Evolutionary conservation across 2,888 invertebrate genomes (phyloP).

Genomic region (Aromia moschata): DNA sequence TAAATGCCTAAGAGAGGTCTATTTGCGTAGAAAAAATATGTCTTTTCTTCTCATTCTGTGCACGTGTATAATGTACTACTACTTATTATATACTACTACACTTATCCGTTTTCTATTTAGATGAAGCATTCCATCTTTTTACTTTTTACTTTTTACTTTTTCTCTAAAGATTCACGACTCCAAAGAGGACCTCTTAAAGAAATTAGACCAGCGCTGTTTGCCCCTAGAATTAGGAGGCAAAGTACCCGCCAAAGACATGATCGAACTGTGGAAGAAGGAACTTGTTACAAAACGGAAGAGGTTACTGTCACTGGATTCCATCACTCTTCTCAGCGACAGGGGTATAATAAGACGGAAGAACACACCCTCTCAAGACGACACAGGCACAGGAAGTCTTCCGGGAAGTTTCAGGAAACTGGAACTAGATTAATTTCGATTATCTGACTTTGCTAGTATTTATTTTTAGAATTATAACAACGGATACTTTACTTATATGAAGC

Average conservation of each 20-base stretch:
- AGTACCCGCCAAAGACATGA: conserved; percentile 77
- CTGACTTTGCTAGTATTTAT: no score
- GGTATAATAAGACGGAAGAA: conserved; percentile 65
- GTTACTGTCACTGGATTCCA: conserved; percentile 70
- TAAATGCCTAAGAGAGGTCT: no score
- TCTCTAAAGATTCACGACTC: conserved; percentile 61
- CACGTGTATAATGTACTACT: no score
- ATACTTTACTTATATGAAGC: no score
- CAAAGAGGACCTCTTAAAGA: conserved; percentile 68
- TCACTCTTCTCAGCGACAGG: conserved; percentile 72
- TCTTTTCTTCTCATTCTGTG: no score
- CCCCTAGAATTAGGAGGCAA: conserved; percentile 79
- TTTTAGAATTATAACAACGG: no score
- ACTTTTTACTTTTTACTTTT: not conserved
- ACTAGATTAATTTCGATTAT: conserved; percentile 63
- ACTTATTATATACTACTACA: no score
- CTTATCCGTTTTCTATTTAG: not conserved
- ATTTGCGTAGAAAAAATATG: no score
- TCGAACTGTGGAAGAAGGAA: conserved; percentile 73
- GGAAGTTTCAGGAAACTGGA: conserved; percentile 78
- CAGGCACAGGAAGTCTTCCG: conserved; percentile 50
- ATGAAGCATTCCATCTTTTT: not conserved
- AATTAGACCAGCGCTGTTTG: conserved; percentile 70
- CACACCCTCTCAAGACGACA: conserved; percentile 51
- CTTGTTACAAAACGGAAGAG: conserved; percentile 69